Conservation (phyloP, 35 echinoderm and acorn worm genomes). For the Lytechinus pictus region DNA sequence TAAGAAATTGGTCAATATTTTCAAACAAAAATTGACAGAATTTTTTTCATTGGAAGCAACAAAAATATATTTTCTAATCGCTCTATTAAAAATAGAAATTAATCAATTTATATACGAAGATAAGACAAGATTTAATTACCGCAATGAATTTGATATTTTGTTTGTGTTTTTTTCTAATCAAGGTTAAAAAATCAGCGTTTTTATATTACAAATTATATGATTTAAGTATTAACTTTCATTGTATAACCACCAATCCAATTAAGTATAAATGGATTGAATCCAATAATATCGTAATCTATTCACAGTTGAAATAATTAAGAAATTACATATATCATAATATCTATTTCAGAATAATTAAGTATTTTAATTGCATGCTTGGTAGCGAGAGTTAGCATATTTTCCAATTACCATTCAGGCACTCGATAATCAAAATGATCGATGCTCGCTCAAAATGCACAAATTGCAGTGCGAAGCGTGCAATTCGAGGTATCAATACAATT, state of each 20-base stretch:
- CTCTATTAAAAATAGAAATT: too few species aligned
- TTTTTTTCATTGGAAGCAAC: background rate
- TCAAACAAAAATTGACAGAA: background rate
- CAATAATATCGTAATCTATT: too few species aligned
- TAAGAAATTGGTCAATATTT: background rate
- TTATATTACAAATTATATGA: too few species aligned
- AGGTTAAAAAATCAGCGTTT: too few species aligned
- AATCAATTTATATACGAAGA: too few species aligned
- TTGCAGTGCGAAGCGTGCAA: background rate
- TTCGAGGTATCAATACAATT: conserved; percentile 34
- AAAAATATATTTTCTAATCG: background rate
- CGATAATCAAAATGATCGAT: conserved; percentile 38
- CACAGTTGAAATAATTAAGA: background rate
- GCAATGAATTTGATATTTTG: too few species aligned
- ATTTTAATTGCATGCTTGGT: background rate
- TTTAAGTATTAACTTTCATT: too few species aligned
- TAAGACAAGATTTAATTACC: too few species aligned
- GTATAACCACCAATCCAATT: too few species aligned
- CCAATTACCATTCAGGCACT: background rate
- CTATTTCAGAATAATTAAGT: background rate
- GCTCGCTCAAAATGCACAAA: background rate
- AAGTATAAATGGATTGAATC: too few species aligned
- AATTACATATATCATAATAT: background rate
- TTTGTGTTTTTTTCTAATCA: too few species aligned
- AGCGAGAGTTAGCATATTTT: background rate